Percentiles rank a stretch among this genome's conserved stretches.
These are phyloP conservation scores for Fratercula arctica DNA, from an alignment of 2,797 vertebrate genomes.

Conservation along the genomic window DNA sequence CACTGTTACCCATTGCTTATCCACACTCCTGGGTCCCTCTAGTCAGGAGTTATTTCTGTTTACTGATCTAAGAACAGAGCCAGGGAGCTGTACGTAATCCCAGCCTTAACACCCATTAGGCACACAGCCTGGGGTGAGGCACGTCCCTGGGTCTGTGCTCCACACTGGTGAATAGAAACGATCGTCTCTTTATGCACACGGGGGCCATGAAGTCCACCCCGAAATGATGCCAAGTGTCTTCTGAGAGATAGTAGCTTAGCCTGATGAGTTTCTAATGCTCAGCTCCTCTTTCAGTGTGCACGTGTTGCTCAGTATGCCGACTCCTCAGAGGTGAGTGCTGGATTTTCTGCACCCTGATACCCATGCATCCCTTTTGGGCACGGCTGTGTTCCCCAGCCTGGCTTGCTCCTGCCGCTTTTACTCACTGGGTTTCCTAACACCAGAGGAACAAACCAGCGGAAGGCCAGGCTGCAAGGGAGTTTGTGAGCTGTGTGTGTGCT, in stretches of 20 bases:
- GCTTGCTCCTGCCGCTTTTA: background rate
- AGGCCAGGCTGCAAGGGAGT: background rate
- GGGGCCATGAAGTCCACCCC: background rate
- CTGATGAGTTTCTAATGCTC: background rate
- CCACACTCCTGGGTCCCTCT: background rate
- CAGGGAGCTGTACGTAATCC: background rate
- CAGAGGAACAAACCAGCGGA: background rate
- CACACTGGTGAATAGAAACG: background rate
- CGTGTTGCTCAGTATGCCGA: constrained; percentile 76
- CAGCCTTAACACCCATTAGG: background rate
- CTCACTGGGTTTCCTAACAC: constrained; percentile 33
- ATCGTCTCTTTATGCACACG: rapidly evolving
- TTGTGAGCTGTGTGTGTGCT: background rate
- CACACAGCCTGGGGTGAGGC: background rate
- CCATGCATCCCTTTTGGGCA: background rate
- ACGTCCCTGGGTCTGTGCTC: background rate
- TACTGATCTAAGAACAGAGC: background rate
- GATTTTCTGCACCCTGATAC: background rate
- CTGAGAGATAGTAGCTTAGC: background rate
- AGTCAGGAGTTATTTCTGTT: background rate
- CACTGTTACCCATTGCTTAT: background rate
- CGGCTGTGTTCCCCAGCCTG: background rate
- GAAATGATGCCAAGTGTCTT: background rate
- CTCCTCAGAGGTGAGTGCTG: constrained; percentile 79
- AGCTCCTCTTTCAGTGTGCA: constrained; percentile 77